Percentiles rank a stretch among this genome's conserved stretches.
These are phyloP conservation scores for Andricus quercusramuli DNA, from an alignment of 2,888 invertebrate species.

Conservation along the genomic window DNA sequence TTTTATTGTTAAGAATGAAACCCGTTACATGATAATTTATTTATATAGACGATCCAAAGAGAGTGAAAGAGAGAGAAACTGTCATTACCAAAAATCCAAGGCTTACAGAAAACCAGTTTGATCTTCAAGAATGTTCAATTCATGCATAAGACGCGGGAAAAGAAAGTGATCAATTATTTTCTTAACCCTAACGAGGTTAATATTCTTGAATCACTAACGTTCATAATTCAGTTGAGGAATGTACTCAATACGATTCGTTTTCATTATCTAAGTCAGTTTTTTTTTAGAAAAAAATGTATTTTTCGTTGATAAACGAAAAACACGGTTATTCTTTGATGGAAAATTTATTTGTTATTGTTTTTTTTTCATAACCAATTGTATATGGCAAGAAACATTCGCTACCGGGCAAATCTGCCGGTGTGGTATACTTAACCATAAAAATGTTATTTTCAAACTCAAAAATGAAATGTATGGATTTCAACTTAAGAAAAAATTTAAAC, in stretches of 20 bases:
- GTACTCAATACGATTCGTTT: background rate
- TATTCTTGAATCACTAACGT: background rate
- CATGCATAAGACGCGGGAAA: background rate
- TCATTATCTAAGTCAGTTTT: background rate
- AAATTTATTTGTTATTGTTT: no score
- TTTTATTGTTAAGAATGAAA: background rate
- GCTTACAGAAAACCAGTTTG: background rate
- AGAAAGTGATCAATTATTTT: conserved; percentile 29
- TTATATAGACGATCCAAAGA: background rate
- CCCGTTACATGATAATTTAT: background rate
- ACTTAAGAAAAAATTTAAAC: no score
- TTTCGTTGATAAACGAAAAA: no score
- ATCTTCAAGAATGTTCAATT: background rate
- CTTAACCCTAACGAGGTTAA: background rate
- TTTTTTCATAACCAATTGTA: no score
- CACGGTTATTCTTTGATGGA: no score
- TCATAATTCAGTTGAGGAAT: background rate
- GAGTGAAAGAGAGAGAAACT: background rate
- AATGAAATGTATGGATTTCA: no score
- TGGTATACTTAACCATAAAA: no score
- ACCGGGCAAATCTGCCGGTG: no score
- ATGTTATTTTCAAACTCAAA: no score
- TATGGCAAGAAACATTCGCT: no score
- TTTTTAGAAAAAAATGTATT: no score
- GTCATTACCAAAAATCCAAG: background rate